These are phyloP conservation scores for Cryptus viduatorius DNA, from an alignment of 2,888 invertebrate species.

Conservation along the genomic window DNA sequence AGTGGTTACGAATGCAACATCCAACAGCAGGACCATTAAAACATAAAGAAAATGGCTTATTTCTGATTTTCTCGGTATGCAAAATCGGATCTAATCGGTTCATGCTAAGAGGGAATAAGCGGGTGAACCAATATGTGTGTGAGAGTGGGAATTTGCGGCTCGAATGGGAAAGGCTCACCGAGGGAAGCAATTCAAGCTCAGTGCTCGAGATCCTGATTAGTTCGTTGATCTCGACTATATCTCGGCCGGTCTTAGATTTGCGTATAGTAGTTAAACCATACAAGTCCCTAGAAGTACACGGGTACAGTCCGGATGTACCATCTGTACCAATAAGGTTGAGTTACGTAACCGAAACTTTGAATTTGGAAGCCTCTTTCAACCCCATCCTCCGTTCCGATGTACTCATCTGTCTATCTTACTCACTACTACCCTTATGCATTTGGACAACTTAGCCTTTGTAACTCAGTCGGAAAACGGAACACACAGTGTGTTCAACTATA, in stretches of 20 bases:
- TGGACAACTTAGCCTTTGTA: constrained; percentile 49
- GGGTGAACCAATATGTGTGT: constrained; percentile 63
- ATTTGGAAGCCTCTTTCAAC: constrained; percentile 61
- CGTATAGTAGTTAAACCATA: constrained; percentile 39
- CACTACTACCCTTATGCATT: constrained; percentile 20
- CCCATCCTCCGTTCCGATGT: constrained; percentile 40
- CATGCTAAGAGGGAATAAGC: background rate
- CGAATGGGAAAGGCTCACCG: constrained; percentile 73
- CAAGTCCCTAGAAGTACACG: constrained; percentile 18
- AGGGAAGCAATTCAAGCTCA: constrained; percentile 57
- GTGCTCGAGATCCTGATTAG: constrained; percentile 60
- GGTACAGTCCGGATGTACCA: constrained; percentile 53
- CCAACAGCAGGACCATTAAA: too few species aligned
- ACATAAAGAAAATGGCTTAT: background rate
- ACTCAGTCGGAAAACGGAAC: constrained; percentile 26
- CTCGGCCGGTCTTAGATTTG: constrained; percentile 43
- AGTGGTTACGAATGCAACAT: too few species aligned
- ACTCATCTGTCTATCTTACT: constrained; percentile 47
- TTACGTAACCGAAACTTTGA: constrained; percentile 48
- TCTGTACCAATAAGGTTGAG: constrained; percentile 23
- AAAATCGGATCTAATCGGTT: background rate
- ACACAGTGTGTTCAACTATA: constrained; percentile 15
- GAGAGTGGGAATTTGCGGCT: constrained; percentile 60
- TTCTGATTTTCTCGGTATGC: background rate
- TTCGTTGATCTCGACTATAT: constrained; percentile 57